Conservation (phyloP, 2,113 vertebrate genomes). For the Onychorhynchus coronatus region DNA sequence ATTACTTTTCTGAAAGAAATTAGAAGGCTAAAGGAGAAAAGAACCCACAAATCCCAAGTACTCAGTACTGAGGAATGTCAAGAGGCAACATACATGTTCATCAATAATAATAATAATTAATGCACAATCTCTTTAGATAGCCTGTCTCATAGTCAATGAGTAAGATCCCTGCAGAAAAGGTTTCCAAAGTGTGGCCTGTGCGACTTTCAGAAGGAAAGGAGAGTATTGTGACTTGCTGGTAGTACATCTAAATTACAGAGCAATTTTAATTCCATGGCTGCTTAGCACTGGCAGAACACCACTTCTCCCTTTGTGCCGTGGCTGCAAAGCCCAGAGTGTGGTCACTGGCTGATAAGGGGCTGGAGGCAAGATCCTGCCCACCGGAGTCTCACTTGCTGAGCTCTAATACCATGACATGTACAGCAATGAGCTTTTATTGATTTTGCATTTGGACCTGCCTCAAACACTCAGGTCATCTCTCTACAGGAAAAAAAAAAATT, state of each 20-base stretch:
- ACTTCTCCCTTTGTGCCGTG: not conserved
- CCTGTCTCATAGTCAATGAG: not conserved
- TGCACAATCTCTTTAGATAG: not conserved
- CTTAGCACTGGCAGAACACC: not conserved
- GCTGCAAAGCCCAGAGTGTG: not conserved
- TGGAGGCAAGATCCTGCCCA: not conserved
- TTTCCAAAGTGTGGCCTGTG: not conserved
- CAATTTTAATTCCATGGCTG: not conserved
- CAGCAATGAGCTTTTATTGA: slow-evolving; percentile 21
- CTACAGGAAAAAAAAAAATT: not conserved
- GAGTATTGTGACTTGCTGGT: not conserved
- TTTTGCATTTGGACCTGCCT: slow-evolving; percentile 32
- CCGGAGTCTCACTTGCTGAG: not conserved
- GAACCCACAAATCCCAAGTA: not conserved
- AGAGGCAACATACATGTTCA: not conserved
- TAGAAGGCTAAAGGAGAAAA: not conserved
- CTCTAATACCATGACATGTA: not conserved
- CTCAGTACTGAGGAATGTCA: not conserved
- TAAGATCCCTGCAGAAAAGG: not conserved
- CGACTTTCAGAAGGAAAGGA: not conserved
- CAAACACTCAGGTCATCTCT: not conserved
- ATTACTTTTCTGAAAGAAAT: not conserved
- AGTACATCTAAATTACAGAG: not conserved
- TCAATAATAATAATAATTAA: not conserved
- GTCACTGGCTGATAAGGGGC: not conserved